Base-by-base conservation (phyloP, 2,113 vertebrate genomes). In the Tragulus kanchil region DNA sequence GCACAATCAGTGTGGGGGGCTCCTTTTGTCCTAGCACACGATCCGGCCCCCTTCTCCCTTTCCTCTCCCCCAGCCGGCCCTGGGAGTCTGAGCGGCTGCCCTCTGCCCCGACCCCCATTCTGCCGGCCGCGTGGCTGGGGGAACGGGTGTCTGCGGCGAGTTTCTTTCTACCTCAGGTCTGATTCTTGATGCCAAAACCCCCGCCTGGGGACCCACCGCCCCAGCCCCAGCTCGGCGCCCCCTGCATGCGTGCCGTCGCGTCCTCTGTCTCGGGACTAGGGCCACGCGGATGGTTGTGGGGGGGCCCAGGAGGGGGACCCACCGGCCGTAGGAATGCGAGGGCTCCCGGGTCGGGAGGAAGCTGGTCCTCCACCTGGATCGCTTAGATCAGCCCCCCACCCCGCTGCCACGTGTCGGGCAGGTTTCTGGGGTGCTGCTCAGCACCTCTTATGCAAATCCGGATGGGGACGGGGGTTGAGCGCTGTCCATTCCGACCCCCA, bases 91-190 rank as follows among this genome's bases (percentile, higher is more conserved):
- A 0, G 17, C 10, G 10, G 26, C 75, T 78, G 52, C 77, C 77
- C 28, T n/a, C 52, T 56, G 52, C 16, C 9, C 50, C 50, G 15
- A 8, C 28, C 28, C 10, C 5, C 17, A n/a, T 21, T 31, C 77
- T 56, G 77, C 77, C 3, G 10, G 28, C 77, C 10, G 19, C 16
- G 31, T 54, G 28, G 50, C 10, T 26, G 1, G 25, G 61, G 25
- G 3, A 9, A 10, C 1, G 10, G 65, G 14, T 15, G 36, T 89
- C 83, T 64, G 90, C 85, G n/a, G 85, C 28, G 28, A 8, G 5
- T 92, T 64, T 96, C 93, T 94, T 88, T 97, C 98, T 98, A 98
- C 98, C 98, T 98, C 98, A 97, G 96, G 96, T 94, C 93, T 90
- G 54, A 93, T 79, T 95, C 94, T 85, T 26, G 88, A 97, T 97